These are phyloP conservation scores for Gerris buenoi DNA, from an alignment of 1,140 invertebrate genomes.

Conservation along the genomic window DNA sequence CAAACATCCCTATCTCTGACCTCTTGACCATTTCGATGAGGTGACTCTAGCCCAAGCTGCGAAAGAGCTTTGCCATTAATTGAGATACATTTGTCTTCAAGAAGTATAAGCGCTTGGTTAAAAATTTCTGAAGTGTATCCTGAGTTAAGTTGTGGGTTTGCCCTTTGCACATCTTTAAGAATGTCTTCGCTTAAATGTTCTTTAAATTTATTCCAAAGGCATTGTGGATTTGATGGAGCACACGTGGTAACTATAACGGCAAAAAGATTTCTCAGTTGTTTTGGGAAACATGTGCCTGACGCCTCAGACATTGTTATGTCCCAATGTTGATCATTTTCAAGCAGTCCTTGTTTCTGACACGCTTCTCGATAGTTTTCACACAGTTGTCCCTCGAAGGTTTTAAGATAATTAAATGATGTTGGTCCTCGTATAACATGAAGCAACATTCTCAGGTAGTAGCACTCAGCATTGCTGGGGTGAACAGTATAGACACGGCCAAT, in stretches of 20 bases:
- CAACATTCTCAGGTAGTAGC: too few species aligned
- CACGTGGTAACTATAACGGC: neutral
- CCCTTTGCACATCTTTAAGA: neutral
- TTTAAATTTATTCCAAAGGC: neutral
- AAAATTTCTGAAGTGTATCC: neutral
- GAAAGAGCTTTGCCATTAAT: neutral
- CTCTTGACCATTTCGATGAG: neutral
- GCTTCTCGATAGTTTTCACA: too few species aligned
- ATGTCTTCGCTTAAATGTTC: neutral
- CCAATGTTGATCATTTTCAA: constrained; percentile 30
- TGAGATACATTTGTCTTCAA: neutral
- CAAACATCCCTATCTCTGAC: neutral
- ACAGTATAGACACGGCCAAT: too few species aligned
- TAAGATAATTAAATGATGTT: too few species aligned
- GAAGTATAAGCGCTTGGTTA: neutral
- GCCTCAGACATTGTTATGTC: constrained; percentile 8
- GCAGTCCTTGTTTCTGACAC: too few species aligned
- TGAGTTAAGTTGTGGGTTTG: neutral
- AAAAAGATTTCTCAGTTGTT: neutral
- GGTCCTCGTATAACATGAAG: too few species aligned
- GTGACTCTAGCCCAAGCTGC: neutral
- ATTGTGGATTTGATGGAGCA: neutral
- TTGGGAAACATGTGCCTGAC: neutral
- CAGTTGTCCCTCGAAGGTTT: too few species aligned
- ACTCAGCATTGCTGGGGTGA: too few species aligned